Evolutionary conservation across 1,140 invertebrate genomes (phyloP).

Genomic region (Lepidurus arcticus): DNA sequence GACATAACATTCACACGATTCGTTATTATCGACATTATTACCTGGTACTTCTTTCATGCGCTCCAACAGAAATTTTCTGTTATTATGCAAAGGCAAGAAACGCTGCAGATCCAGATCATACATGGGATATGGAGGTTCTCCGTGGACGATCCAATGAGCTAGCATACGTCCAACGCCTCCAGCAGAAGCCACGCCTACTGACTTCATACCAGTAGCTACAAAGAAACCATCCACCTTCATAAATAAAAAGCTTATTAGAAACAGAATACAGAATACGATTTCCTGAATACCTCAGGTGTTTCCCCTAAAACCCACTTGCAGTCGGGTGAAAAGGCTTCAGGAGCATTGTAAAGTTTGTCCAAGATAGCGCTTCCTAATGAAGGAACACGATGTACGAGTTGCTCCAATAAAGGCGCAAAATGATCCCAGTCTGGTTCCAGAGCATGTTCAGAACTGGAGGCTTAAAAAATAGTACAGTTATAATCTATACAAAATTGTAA

Average conservation of each 20-base stretch:
- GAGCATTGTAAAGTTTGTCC: slow-evolving; percentile 74
- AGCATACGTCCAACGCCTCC: slow-evolving; percentile 88
- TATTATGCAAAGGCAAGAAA: slow-evolving; percentile 93
- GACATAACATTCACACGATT: slow-evolving; percentile 8
- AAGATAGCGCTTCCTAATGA: slow-evolving; percentile 61
- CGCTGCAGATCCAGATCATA: slow-evolving; percentile 86
- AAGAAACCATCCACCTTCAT: slow-evolving; percentile 83
- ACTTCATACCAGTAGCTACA: slow-evolving; percentile 93
- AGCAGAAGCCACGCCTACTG: slow-evolving; percentile 82
- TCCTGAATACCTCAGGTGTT: slow-evolving; percentile 62
- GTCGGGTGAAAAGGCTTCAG: slow-evolving; percentile 91
- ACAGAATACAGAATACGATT: slow-evolving; percentile 43
- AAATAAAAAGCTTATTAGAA: slow-evolving; percentile 40
- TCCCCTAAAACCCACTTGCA: slow-evolving; percentile 89
- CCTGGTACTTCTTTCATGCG: slow-evolving; percentile 90
- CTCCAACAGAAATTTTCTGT: slow-evolving; percentile 86
- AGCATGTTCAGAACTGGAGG: slow-evolving; percentile 45
- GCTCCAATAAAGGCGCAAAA: slow-evolving; percentile 81
- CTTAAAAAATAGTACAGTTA: neutral
- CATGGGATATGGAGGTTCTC: slow-evolving; percentile 73
- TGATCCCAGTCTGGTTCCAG: slow-evolving; percentile 82
- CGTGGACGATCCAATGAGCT: slow-evolving; percentile 81
- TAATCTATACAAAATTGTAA: slow-evolving; percentile 25
- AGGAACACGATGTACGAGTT: slow-evolving; percentile 77
- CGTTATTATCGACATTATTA: slow-evolving; percentile 43